These are phyloP conservation scores for Sturmia bella DNA, from an alignment of 2,888 invertebrate genomes.

Conservation along the genomic window DNA sequence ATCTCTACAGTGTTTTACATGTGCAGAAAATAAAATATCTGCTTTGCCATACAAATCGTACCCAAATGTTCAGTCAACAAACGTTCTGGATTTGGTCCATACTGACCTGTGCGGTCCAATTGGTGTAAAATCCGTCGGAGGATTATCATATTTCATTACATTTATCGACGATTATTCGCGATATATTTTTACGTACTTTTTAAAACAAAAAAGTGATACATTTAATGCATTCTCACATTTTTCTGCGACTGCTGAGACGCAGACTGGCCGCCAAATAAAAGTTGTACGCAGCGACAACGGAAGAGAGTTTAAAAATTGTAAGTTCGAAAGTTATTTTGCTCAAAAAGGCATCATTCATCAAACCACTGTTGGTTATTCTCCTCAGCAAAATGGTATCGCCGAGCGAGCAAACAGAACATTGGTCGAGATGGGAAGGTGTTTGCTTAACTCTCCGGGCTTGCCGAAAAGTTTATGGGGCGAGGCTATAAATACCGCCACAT, in stretches of 20 bases:
- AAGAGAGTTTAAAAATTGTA: not conserved
- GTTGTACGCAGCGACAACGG: slow-evolving; percentile 39
- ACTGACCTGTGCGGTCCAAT: slow-evolving; percentile 43
- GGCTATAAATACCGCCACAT: not conserved
- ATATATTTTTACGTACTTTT: slow-evolving; percentile 32
- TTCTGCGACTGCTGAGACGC: slow-evolving; percentile 47
- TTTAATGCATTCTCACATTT: slow-evolving; percentile 44
- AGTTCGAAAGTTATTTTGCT: too few relatives aligned
- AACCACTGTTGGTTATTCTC: too few relatives aligned
- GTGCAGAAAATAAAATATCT: slow-evolving; percentile 50
- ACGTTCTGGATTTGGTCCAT: slow-evolving; percentile 36
- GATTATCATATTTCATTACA: slow-evolving; percentile 28
- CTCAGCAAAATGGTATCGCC: too few relatives aligned
- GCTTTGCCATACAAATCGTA: slow-evolving; percentile 35
- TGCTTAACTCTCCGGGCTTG: too few relatives aligned
- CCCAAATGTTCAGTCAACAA: not conserved
- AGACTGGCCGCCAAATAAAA: slow-evolving; percentile 42
- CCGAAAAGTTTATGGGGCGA: not conserved
- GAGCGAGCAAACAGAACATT: too few relatives aligned
- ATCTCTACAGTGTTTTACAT: slow-evolving; percentile 50
- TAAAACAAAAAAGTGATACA: slow-evolving; percentile 48
- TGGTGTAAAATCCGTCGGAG: slow-evolving; percentile 24
- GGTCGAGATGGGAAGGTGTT: too few relatives aligned
- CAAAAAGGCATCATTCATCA: too few relatives aligned
- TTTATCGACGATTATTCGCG: slow-evolving; percentile 42